phyloP scores from a whole-genome alignment of 2,888 invertebrate species.

The Luperina testacea region DNA sequence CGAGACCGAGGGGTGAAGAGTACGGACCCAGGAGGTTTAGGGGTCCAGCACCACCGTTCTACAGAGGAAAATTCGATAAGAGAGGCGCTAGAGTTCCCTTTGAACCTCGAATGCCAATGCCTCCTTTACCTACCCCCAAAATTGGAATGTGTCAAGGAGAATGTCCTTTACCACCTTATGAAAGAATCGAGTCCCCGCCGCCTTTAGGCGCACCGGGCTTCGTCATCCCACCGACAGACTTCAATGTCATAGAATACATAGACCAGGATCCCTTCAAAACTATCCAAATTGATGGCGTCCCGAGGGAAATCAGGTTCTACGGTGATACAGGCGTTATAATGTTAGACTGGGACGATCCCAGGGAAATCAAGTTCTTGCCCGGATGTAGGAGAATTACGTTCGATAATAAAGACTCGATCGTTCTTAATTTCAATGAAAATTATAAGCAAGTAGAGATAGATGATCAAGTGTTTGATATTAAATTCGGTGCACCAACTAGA shows the following conservation, averaged over 20 bases:
- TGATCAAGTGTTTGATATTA: constrained; percentile 93
- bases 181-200: constrained; percentile 79
- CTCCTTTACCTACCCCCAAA: constrained; percentile 80
- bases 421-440: constrained; percentile 91
- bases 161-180: constrained; percentile 80
- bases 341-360: constrained; percentile 95
- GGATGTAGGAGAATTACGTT: constrained; percentile 93
- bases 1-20: constrained; percentile 80
- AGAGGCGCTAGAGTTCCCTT: constrained; percentile 76
- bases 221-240: constrained; percentile 82
- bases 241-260: constrained; percentile 83
- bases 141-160: constrained; percentile 83
- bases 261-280: constrained; percentile 93
- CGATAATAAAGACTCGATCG: constrained; percentile 93
- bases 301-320: constrained; percentile 96
- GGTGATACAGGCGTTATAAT: constrained; percentile 96
- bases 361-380: constrained; percentile 96
- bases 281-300: constrained; percentile 95
- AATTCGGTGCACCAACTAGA: constrained; percentile 97
- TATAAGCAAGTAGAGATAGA: constrained; percentile 94
- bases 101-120: constrained; percentile 76
- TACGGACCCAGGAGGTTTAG: constrained; percentile 80
- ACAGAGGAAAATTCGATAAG: constrained; percentile 81
- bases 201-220: constrained; percentile 83
- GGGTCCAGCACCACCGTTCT: constrained; percentile 78